Conservation (phyloP, 2,113 vertebrate species). For the Brevimyrus niger region DNA sequence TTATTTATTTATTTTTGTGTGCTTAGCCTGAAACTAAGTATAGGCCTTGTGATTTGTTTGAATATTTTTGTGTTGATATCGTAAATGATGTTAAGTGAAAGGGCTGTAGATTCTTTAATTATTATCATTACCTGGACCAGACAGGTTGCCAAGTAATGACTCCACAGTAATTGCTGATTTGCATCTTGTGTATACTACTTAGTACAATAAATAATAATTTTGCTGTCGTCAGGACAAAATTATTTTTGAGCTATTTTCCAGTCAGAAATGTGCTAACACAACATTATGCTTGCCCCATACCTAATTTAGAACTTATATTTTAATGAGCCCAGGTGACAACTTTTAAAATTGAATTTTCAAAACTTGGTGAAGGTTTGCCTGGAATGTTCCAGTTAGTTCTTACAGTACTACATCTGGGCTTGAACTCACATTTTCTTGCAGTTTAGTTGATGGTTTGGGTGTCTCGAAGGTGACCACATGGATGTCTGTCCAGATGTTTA, state of each 20-base stretch:
- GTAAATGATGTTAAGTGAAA: neutral
- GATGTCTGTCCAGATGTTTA: neutral
- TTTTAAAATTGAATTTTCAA: neutral
- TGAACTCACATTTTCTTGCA: neutral
- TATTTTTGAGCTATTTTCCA: neutral
- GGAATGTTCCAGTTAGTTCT: neutral
- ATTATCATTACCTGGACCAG: neutral
- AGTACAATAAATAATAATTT: slow-evolving; percentile 1
- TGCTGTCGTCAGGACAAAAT: neutral
- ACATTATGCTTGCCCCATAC: neutral
- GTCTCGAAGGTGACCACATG: neutral
- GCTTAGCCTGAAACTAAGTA: neutral
- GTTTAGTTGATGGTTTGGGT: neutral
- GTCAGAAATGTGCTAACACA: neutral
- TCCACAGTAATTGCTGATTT: neutral
- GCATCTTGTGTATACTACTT: neutral
- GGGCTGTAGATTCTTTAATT: neutral
- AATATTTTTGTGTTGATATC: neutral
- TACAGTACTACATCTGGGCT: neutral
- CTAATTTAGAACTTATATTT: neutral
- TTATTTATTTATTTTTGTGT: neutral
- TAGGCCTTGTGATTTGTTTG: neutral
- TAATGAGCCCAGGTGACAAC: neutral
- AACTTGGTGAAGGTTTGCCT: neutral
- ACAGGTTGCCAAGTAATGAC: neutral